A percentile compares a stretch with the other conserved stretches of the same genome.
These are phyloP conservation scores for Dolichoris vasculosae DNA, from an alignment of 1,140 invertebrate species.

Conservation along the genomic window DNA sequence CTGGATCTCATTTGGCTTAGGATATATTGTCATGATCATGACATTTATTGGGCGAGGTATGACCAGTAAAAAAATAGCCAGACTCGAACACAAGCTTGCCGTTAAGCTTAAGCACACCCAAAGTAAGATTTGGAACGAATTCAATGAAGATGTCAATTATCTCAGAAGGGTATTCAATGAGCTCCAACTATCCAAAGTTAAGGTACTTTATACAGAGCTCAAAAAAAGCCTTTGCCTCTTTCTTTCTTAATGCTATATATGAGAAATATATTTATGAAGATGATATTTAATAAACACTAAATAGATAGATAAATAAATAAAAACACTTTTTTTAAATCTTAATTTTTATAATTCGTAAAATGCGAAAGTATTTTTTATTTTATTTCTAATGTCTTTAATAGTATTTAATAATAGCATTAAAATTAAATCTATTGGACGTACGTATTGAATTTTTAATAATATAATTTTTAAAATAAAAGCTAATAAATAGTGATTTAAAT, in stretches of 20 bases:
- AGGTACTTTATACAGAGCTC: slow-evolving; percentile 74
- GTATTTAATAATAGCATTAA: no score
- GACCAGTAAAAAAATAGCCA: slow-evolving; percentile 83
- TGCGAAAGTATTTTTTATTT: no score
- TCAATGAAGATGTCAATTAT: slow-evolving; percentile 84
- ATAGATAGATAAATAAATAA: no score
- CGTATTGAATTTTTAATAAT: no score
- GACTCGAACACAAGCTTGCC: slow-evolving; percentile 84
- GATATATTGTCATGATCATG: slow-evolving; percentile 93
- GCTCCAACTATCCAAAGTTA: slow-evolving; percentile 84
- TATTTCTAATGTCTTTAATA: no score
- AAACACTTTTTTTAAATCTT: no score
- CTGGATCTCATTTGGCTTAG: slow-evolving; percentile 93
- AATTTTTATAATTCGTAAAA: no score
- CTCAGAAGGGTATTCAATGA: slow-evolving; percentile 85
- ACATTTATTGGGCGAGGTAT: slow-evolving; percentile 87
- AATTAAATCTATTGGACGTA: no score
- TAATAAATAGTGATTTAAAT: no score
- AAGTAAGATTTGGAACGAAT: slow-evolving; percentile 84
- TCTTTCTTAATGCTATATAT: neutral
- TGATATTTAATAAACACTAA: no score
- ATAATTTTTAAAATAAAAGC: no score
- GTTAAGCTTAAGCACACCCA: slow-evolving; percentile 85
- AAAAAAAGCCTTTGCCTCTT: neutral
- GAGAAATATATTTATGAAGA: no score